phyloP scores from a whole-genome alignment of 1,140 invertebrate genomes.

The Oryctes rhinoceros region DNA sequence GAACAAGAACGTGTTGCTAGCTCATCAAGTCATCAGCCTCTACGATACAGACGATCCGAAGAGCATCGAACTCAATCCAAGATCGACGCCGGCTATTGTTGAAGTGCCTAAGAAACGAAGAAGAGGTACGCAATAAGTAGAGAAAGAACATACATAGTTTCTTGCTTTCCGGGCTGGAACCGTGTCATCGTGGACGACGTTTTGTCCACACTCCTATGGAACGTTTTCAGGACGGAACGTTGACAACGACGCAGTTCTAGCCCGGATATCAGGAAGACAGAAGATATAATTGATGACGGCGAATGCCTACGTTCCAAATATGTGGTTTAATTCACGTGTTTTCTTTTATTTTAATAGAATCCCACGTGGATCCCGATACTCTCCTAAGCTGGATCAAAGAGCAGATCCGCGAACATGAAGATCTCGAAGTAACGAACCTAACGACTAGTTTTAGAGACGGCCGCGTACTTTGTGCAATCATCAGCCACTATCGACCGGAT shows the following conservation, averaged over 20 bases:
- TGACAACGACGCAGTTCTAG: too few species aligned
- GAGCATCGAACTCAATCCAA: slow-evolving; percentile 61
- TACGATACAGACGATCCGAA: slow-evolving; percentile 69
- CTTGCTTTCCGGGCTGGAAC: not conserved
- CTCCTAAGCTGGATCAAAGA: slow-evolving; percentile 80
- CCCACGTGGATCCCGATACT: slow-evolving; percentile 75
- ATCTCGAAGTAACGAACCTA: slow-evolving; percentile 75
- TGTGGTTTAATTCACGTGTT: not conserved
- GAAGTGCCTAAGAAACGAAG: slow-evolving; percentile 71
- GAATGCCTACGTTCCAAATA: too few species aligned
- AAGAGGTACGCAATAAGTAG: slow-evolving; percentile 63
- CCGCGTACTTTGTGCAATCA: slow-evolving; percentile 81
- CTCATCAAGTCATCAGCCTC: slow-evolving; percentile 70
- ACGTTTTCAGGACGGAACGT: too few species aligned
- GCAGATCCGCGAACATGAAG: slow-evolving; percentile 74
- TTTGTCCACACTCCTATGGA: too few species aligned
- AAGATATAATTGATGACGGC: too few species aligned
- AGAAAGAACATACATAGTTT: not conserved
- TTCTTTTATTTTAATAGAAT: slow-evolving; percentile 61
- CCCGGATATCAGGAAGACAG: too few species aligned
- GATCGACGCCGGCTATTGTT: slow-evolving; percentile 55
- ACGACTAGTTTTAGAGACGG: slow-evolving; percentile 79
- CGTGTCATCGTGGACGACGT: too few species aligned
- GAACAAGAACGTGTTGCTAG: slow-evolving; percentile 65
- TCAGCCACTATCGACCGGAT: slow-evolving; percentile 88